Base-by-base conservation (phyloP, 1,140 invertebrate genomes). In the Drosophila persimilis region DNA sequence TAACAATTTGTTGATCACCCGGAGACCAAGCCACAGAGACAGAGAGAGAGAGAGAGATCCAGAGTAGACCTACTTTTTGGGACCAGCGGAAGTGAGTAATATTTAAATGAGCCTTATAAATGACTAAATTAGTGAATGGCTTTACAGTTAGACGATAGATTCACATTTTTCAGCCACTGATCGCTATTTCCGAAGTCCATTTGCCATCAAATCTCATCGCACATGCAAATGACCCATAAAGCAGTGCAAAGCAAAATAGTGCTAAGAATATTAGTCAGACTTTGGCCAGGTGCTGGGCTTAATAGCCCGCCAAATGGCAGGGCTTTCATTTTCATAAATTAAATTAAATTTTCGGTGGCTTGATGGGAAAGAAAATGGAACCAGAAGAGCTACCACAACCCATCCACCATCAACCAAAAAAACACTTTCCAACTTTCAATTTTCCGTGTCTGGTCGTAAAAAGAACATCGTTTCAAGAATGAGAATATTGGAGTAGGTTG, bases 361-460 rank as follows among this genome's bases (percentile, higher is more conserved):
- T n/a, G 65, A 57, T 80, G 77, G 60, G 63, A 79, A 35, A 11
- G 31, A 35, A 74, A 61, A 41, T 39, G 39, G 51, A 61, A 44
- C 22, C 47, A 43, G n/a, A 46, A 46, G 7, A 17, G 44, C n/a
- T 3, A 6, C 29, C 8, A 3, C 3, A 31, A 9, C 7, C 29
- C 29, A 9, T 31, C 17, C 8, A 46, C 44, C 0, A 1, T 17
- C 17, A 0, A 17, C 17, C 0, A 17, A 17, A 17, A 31, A 31
- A 78, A 77, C 70, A 85, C 81, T 85, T 85, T 86, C 81, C 59
- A 85, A 81, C 81, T 85, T 86, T 85, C 77, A 70, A 54, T 85
- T 86, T 84, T 77, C 47, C 29, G 31, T 15, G 39, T 24, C 13
- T 41, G 48, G 26, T 31, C 47, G 45, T 39, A 45, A 58, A 50